Base-by-base conservation (phyloP, 2,113 vertebrate genomes). In the Lamprotornis superbus region DNA sequence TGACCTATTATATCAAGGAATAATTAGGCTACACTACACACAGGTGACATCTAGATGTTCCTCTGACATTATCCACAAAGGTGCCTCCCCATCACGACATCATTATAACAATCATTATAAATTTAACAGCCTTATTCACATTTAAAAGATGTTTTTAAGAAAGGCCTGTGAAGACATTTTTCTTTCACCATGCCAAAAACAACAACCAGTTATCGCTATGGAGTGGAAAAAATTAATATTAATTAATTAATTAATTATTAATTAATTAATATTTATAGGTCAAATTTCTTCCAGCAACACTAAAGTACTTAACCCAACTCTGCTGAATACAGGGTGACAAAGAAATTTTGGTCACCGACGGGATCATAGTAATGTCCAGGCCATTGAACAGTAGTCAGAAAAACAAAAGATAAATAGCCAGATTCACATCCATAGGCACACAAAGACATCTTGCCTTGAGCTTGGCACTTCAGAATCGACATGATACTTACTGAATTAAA, bases 341-440 rank as follows among this genome's bases (percentile, higher is more conserved):
- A 50, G n/a, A 28, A 61, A 64, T 61, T 70, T 40, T 4, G 4
- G 53, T 74, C 5, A 1, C 52, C 2, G 1, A 6, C 2, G 1
- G 4, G 37, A 28, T 40, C 22, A 18, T 4, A 2, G 35, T 30
- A 23, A 50, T 2, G 30, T 18, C 59, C 67, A 28, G 27, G 79
- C 37, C 70, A 35, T 1, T 39, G 79, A 77, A 80, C 37, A 65
- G 24, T 0, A 60, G 39, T 21, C 49, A 60, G 70, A 74, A 87
- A 75, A 68, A 1, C 15, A 69, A 56, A 53, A 83, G 61, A 91
- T 55, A 50, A 77, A 71, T 1, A 78, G 6, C 15, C 56, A 78
- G 35, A 15, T 18, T 24, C 42, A 15, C 0, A 1, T 12, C 42
- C 55, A 87, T 5, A 46, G 37, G 53, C 5, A 2, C 52, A 87